Conservation (phyloP, 2,888 invertebrate genomes). For the Drosophila acutilabella region DNA sequence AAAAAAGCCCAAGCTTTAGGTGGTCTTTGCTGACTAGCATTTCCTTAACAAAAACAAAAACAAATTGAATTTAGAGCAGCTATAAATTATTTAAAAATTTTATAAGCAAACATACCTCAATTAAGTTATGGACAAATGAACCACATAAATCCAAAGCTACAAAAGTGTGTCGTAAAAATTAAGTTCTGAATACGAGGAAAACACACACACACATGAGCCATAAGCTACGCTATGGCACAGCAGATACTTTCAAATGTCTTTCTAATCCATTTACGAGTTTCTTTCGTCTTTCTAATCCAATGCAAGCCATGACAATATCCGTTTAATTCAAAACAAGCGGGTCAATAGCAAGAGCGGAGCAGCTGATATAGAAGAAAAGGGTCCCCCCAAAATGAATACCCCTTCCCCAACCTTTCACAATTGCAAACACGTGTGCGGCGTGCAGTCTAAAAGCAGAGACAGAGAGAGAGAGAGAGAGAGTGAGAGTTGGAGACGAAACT, state of each 20-base stretch:
- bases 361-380: background rate
- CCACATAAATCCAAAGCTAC: background rate
- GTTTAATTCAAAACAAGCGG: conserved; percentile 29
- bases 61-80: too few relatives aligned
- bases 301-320: conserved; percentile 29
- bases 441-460: conserved; percentile 37
- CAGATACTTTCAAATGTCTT: conserved; percentile 44
- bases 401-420: conserved; percentile 43
- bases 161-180: conserved; percentile 12
- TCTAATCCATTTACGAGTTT: conserved; percentile 69
- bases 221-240: conserved; percentile 2
- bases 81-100: too few relatives aligned
- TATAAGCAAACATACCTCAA: background rate
- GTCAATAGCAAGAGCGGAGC: conserved; percentile 39
- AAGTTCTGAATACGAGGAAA: background rate
- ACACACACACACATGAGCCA: conserved; percentile 8
- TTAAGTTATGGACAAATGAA: background rate
- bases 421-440: conserved; percentile 79
- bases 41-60: too few relatives aligned
- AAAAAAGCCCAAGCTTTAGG: too few relatives aligned
- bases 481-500: conserved; percentile 27
- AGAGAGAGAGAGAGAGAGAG: background rate
- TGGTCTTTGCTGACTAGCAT: too few relatives aligned
- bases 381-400: background rate
- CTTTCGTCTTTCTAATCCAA: conserved; percentile 61